These are phyloP conservation scores for Characodon lateralis DNA, from an alignment of 2,797 vertebrate species.

Conservation along the genomic window DNA sequence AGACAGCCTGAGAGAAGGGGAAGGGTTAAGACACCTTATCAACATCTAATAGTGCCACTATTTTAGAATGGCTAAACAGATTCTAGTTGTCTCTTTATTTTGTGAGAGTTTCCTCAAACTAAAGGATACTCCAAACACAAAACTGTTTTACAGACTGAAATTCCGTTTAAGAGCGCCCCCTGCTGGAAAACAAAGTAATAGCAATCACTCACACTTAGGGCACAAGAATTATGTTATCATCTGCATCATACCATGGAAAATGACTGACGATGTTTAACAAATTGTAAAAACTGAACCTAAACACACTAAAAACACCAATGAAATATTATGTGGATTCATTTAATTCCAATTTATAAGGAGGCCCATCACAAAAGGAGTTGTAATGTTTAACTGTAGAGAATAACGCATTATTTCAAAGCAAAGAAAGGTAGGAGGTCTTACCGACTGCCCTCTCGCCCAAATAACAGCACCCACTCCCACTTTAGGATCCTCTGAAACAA, in stretches of 20 bases:
- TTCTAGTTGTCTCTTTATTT: neutral
- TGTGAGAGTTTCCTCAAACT: neutral
- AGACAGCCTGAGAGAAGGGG: slow-evolving; percentile 76
- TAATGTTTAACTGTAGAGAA: neutral
- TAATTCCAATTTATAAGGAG: neutral
- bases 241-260: neutral
- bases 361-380: neutral
- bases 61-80: too few species aligned
- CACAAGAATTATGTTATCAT: neutral
- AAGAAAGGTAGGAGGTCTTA: slow-evolving; percentile 70
- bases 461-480: slow-evolving; percentile 94
- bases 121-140: neutral
- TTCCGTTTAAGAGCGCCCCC: too few species aligned
- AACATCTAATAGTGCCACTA: neutral
- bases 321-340: neutral
- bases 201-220: neutral
- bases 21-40: neutral
- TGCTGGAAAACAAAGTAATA: neutral
- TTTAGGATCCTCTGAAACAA: slow-evolving; percentile 93
- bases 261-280: neutral
- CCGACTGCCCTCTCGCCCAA: slow-evolving; percentile 89
- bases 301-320: neutral
- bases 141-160: neutral
- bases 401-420: neutral
- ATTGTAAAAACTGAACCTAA: neutral